Base-by-base conservation (phyloP, 2,888 invertebrate species). In the Eueremaeus valkanovi region DNA sequence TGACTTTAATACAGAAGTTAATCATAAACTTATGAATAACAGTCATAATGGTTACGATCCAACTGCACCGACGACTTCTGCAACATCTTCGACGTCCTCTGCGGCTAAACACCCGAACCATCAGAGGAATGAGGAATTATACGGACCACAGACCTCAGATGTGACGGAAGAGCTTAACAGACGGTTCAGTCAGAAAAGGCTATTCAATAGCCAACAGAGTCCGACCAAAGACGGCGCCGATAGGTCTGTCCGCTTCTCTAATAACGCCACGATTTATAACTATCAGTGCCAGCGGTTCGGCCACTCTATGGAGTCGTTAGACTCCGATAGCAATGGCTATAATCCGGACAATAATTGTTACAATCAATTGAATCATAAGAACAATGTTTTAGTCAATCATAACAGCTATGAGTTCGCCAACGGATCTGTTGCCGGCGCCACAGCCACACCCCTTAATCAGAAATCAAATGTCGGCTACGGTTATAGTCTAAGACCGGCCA, bases 261-360 rank as follows among this genome's bases (percentile, higher is more conserved):
- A 75, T 27, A 58, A 45, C n/a, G 70, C 75, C 11, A 75, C 49
- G 18, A 42, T 75, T 21, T 75, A 75, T 70, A 75, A 61, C 70
- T 75, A 75, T 29, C 70, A 68, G 18, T 51, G 29, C 36, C 73
- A 73, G 33, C 13, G 73, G 24, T 51, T 51, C 58, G 73, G 73
- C n/a, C 45, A 73, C 21, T 49, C 73, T 13, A 73, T 73, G 29
- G 49, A 51, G 16, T 33, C 61, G 3, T 27, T 75, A 21, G 55
- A 68, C 51, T 33, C 61, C 42, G 27, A 36, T 76, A 75, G 76
- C 73, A 76, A 70, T 74, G 77, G 49, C 73, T 73, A 72, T 73
- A 75, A 45, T 66, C n/a, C 33, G 1, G 21, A 61, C 61, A 29
- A 61, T 61, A 29, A 9, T 27, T 24, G 21, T n/a, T n/a, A n/a